These are phyloP conservation scores for Prunella himalayana DNA, from an alignment of 2,113 vertebrate genomes.

Conservation along the genomic window DNA sequence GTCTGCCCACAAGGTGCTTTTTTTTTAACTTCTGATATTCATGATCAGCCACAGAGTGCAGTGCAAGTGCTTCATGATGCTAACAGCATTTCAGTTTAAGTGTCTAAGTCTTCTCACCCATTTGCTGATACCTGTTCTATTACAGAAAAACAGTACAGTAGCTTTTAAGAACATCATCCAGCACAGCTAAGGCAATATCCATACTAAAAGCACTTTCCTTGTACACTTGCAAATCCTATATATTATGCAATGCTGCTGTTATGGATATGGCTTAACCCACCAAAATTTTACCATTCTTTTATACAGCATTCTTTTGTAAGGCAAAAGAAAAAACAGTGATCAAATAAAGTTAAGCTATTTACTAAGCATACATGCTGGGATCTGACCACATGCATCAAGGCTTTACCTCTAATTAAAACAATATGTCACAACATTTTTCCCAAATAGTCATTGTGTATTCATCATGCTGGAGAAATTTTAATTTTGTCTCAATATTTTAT, in stretches of 20 bases:
- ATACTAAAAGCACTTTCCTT: not conserved
- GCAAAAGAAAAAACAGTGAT: not conserved
- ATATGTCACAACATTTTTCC: accelerated
- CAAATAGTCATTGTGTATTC: not conserved
- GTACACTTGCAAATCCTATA: accelerated
- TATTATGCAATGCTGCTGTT: not conserved
- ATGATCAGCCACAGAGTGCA: not conserved
- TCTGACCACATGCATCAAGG: not conserved
- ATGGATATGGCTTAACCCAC: not conserved
- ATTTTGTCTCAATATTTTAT: not conserved
- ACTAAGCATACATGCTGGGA: not conserved
- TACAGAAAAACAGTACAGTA: not conserved
- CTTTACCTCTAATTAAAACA: not conserved
- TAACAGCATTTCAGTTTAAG: not conserved
- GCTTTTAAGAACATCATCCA: not conserved
- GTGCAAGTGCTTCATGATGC: not conserved
- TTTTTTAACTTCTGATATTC: not conserved
- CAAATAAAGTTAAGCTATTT: not conserved
- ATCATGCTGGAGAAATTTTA: not conserved
- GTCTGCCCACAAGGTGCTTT: not conserved
- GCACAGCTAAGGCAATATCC: not conserved
- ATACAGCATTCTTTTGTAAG: not conserved
- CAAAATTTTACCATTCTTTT: not conserved
- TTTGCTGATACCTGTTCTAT: not conserved
- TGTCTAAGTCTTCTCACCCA: not conserved